Percentiles rank a stretch among this genome's conserved stretches.
These are phyloP conservation scores for Kryptopterus vitreolus DNA, from an alignment of 2,797 vertebrate species.

Conservation along the genomic window DNA sequence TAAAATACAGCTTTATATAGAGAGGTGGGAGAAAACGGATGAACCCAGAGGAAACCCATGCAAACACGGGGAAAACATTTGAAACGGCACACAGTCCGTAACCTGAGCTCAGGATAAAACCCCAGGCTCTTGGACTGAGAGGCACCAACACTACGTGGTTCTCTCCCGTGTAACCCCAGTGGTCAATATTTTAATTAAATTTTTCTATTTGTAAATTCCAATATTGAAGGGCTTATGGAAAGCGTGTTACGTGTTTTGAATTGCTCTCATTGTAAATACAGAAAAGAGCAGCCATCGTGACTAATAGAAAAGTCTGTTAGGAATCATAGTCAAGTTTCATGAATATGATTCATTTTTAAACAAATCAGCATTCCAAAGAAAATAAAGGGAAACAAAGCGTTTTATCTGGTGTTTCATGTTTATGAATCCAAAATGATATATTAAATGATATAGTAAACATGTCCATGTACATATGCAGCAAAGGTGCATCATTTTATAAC, in stretches of 20 bases:
- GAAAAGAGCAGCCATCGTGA: slow-evolving; percentile 12
- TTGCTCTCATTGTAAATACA: slow-evolving; percentile 28
- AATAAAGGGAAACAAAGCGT: background rate
- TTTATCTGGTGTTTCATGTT: slow-evolving; percentile 21
- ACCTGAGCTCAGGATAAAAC: slow-evolving; percentile 1
- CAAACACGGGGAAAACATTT: background rate
- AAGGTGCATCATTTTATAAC: background rate
- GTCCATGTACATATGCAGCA: background rate
- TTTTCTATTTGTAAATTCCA: slow-evolving; percentile 30
- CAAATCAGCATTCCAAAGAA: slow-evolving; percentile 33
- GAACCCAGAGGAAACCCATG: slow-evolving; percentile 8
- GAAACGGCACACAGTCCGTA: background rate
- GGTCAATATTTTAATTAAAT: slow-evolving; percentile 16
- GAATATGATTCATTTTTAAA: slow-evolving; percentile 37
- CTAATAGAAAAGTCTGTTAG: slow-evolving; percentile 33
- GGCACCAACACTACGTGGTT: slow-evolving; percentile 1
- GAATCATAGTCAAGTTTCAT: slow-evolving; percentile 37
- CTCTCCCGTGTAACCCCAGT: background rate
- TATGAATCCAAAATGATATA: slow-evolving; percentile 22
- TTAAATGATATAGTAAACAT: slow-evolving; percentile 16
- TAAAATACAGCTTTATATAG: too few relatives aligned
- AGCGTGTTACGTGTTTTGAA: slow-evolving; percentile 26
- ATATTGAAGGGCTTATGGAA: slow-evolving; percentile 17
- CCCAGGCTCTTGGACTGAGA: slow-evolving; percentile 4
- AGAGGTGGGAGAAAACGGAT: background rate